phyloP scores from a whole-genome alignment of 2,888 invertebrate species.

The Tiliacea aurago region DNA sequence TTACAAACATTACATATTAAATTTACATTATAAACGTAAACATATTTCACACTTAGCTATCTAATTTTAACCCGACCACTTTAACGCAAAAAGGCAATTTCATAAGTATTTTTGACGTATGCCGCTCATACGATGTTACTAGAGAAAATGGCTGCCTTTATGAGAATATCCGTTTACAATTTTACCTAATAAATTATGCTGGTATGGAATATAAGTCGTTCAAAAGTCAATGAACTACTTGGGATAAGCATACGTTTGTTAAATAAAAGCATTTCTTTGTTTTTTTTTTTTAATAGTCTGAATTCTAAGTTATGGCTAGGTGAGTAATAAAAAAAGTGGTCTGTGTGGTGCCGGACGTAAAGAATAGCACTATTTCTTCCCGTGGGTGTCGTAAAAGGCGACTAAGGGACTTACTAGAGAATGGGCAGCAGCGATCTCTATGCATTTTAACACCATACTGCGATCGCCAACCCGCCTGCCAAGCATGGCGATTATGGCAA shows the following conservation, averaged over 20 bases:
- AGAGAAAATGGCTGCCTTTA: constrained; percentile 45
- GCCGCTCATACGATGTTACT: constrained; percentile 36
- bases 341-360: no score
- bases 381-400: no score
- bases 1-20: constrained; percentile 14
- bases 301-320: no score
- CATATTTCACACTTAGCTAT: constrained; percentile 31
- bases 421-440: no score
- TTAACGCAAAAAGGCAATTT: constrained; percentile 53
- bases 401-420: no score
- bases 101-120: constrained; percentile 60
- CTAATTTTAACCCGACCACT: constrained; percentile 30
- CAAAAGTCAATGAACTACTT: constrained; percentile 6
- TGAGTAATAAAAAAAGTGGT: no score
- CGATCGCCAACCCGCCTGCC: no score
- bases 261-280: no score
- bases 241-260: not conserved
- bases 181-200: constrained; percentile 29
- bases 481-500: no score
- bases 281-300: no score
- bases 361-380: no score
- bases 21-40: constrained; percentile 27
- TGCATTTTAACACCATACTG: no score
- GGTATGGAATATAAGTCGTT: not conserved
- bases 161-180: constrained; percentile 51